Percentiles rank a stretch among this genome's conserved stretches.
phyloP scores from a whole-genome alignment of 2,797 vertebrate species.

The Psittacula derbiana region DNA sequence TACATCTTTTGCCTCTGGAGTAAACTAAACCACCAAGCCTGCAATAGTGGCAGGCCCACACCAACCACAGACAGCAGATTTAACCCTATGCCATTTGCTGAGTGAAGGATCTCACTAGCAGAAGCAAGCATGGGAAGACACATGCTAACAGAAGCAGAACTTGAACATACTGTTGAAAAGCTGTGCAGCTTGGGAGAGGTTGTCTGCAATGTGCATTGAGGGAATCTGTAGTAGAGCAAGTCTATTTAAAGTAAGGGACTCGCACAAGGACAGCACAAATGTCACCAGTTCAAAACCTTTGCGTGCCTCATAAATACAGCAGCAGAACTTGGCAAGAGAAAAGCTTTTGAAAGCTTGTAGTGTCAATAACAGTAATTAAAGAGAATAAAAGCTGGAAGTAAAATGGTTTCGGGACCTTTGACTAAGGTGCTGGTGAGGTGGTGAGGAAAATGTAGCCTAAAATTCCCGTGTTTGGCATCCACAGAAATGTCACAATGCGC shows the following conservation, averaged over 20 bases:
- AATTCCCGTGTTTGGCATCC: background rate
- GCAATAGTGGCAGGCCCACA: background rate
- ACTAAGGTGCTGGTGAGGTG: background rate
- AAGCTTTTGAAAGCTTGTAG: background rate
- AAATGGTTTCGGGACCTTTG: background rate
- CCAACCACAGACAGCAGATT: background rate
- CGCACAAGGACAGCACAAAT: background rate
- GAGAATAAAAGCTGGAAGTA: background rate
- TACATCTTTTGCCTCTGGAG: background rate
- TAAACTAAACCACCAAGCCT: background rate
- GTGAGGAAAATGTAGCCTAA: background rate
- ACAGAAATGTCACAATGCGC: background rate
- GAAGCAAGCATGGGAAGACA: background rate
- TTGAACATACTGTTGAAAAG: rapidly evolving
- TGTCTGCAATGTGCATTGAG: background rate
- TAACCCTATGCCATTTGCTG: background rate
- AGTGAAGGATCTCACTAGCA: background rate
- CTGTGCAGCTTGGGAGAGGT: background rate
- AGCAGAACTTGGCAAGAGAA: background rate
- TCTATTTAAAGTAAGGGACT: background rate
- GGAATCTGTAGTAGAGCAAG: background rate
- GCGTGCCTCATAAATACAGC: background rate
- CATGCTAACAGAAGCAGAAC: background rate
- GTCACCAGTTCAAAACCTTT: background rate
- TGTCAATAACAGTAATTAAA: background rate